These are phyloP conservation scores for Diplogasteroides magnus DNA, from an alignment of 1,140 invertebrate species.

Conservation along the genomic window DNA sequence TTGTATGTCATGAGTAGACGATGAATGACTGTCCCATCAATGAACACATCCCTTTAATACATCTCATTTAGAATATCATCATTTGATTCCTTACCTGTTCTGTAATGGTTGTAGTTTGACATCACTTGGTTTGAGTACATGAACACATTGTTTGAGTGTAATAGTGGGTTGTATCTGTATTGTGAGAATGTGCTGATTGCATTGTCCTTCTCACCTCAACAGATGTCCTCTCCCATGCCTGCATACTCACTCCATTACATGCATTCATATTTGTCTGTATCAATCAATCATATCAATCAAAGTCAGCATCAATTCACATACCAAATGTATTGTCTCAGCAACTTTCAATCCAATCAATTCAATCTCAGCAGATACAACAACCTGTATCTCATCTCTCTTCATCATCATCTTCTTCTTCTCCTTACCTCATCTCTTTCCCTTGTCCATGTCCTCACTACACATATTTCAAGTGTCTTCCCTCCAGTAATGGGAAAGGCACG, in stretches of 20 bases:
- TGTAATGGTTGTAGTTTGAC: constrained; percentile 63
- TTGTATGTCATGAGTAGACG: constrained; percentile 78
- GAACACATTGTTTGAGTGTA: constrained; percentile 58
- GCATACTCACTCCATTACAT: neutral
- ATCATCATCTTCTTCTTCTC: neutral
- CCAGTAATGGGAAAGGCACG: constrained; percentile 60
- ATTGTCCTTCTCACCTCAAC: constrained; percentile 2
- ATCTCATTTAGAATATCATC: constrained; percentile 56
- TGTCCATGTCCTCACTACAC: constrained; percentile 83
- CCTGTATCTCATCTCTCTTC: neutral
- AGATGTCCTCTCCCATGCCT: neutral
- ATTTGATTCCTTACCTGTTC: neutral
- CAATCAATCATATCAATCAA: too few relatives aligned
- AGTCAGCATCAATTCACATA: too few relatives aligned
- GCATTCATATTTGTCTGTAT: neutral
- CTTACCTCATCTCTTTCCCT: constrained; percentile 12
- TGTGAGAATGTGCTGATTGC: neutral
- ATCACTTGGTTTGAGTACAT: constrained; percentile 71
- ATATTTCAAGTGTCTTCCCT: constrained; percentile 74
- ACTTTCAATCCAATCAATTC: neutral
- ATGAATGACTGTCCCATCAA: constrained; percentile 73
- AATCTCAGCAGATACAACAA: neutral
- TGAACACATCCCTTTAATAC: constrained; percentile 81
- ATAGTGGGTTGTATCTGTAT: neutral
- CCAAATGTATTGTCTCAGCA: neutral